These are phyloP conservation scores for Micromys minutus DNA, from an alignment of 2,113 vertebrate genomes.

Conservation along the genomic window DNA sequence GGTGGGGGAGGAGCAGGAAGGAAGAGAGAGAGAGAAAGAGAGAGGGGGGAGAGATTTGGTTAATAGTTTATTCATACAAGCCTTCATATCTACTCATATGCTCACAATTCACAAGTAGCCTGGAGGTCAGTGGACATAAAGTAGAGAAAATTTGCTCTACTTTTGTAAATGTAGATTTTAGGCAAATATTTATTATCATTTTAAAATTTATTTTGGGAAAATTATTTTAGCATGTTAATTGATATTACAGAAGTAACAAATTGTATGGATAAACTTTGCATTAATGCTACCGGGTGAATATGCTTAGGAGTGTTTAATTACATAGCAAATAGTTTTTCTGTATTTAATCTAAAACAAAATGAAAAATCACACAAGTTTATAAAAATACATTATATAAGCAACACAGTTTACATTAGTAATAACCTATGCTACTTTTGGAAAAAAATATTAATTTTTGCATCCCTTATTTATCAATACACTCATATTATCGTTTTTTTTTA, in stretches of 20 bases:
- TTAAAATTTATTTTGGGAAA: not conserved
- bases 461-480: not conserved
- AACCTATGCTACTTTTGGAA: no score
- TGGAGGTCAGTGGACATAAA: not conserved
- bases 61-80: not conserved
- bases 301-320: not conserved
- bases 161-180: not conserved
- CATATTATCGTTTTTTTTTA: no score
- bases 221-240: not conserved
- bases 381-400: not conserved
- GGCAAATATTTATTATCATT: not conserved
- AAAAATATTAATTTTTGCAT: not conserved
- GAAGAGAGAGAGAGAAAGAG: no score
- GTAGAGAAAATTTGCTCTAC: not conserved
- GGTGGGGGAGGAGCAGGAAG: no score
- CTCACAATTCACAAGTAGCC: not conserved
- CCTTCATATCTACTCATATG: not conserved
- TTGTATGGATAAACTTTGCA: not conserved
- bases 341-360: not conserved
- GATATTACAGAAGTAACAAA: not conserved
- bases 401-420: not conserved
- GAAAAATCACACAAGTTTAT: not conserved
- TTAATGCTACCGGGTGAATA: not conserved
- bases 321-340: conserved; percentile 28
- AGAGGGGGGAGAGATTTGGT: not conserved